Evolutionary conservation across 2,113 vertebrate species (phyloP), one percentile per base, ranked within the genome.

Genomic region (Perca schrenkii): DNA sequence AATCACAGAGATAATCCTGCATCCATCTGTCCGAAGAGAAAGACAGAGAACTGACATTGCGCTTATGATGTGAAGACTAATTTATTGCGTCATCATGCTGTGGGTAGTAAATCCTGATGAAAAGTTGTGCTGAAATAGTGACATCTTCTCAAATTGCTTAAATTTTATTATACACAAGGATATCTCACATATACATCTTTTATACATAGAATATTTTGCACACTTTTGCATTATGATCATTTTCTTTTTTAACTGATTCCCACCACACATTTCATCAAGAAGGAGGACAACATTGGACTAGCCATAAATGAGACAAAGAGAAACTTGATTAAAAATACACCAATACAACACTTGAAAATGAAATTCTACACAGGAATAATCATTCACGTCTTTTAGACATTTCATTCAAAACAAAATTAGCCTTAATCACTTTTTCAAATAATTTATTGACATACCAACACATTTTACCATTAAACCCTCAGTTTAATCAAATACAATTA

Each of bases 1-100:
- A 95, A 94, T 96, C 94, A 93, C 93, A 73, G 86, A 91, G 91
- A 94, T 95, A 95, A 96, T 96, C 95, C 91, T 75, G 75, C 80
- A 90, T 93, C 95, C 95, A 95, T 95, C 95, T 96, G 95, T 91
- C 92, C 85, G 43, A 64, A 71, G 64, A 86, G 74, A 85, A 77
- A 74, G 68, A 79, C 50, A 87, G 74, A 81, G 62, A 69, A 78
- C 61, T 69, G 78, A 84, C 80, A 88, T 84, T 86, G 83, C 43
- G 36, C 62, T 78, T 40, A 66, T 83, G 40, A 72, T 77, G 73
- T 82, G 40, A 64, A 79, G 50, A 82, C 58, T 63, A 28, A 57
- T 86, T 74, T 61, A 82, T 68, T 66, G 70, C 19, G 3, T 70
- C 74, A 80, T 87, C 70, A 62, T 77, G n/a, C 31, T 74, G 40